A percentile compares a stretch with the other conserved stretches of the same genome.
phyloP scores from a whole-genome alignment of 2,113 vertebrate species.

The Centropus unirufus region DNA sequence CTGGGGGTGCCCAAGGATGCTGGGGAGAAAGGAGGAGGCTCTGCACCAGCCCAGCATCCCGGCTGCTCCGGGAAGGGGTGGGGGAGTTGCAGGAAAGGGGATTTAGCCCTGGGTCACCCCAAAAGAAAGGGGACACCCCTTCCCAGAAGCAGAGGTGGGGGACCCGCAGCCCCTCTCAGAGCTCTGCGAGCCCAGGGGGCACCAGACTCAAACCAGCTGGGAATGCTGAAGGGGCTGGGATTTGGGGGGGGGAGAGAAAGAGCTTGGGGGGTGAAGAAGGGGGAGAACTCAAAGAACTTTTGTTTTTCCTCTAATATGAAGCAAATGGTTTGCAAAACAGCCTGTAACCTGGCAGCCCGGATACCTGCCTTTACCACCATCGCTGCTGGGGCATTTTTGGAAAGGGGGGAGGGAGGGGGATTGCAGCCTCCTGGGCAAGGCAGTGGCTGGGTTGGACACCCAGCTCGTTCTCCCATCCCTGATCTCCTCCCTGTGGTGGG shows the following conservation, averaged over 20 bases:
- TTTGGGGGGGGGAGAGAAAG: neutral
- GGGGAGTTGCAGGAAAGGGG: neutral
- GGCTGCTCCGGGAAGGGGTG: too few species aligned
- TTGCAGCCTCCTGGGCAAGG: neutral
- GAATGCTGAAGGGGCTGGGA: neutral
- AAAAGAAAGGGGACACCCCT: neutral
- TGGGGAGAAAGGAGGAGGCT: too few species aligned
- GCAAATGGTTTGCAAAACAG: neutral
- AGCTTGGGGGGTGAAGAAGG: neutral
- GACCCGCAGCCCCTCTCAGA: neutral
- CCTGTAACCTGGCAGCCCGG: neutral
- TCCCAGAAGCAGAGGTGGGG: neutral
- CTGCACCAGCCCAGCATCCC: neutral
- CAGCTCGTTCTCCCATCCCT: neutral
- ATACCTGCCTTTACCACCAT: neutral
- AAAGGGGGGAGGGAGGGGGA: too few species aligned
- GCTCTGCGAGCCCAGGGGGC: neutral
- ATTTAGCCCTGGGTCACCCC: neutral
- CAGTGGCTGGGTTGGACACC: neutral
- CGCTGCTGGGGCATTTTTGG: neutral
- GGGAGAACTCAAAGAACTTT: neutral
- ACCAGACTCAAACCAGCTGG: neutral
- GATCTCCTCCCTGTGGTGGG: neutral
- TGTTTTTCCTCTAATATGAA: constrained; percentile 27
- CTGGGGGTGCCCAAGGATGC: too few species aligned